phyloP scores from a whole-genome alignment of 1,140 invertebrate genomes.

The Coelopa frigida region DNA sequence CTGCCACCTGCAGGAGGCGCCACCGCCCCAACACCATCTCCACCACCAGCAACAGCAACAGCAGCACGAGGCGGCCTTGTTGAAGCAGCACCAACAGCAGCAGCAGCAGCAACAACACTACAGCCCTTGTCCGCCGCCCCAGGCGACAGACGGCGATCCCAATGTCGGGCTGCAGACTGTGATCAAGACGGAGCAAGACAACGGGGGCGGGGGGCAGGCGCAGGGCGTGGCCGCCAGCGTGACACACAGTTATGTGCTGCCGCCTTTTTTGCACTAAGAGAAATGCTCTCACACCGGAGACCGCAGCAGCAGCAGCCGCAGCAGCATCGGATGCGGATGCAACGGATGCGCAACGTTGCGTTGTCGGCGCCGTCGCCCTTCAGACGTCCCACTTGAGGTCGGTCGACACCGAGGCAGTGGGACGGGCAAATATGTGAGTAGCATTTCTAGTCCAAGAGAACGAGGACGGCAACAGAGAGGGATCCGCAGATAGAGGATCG shows the following conservation, averaged over 20 bases:
- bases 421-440: no score
- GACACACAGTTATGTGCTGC: constrained; percentile 40
- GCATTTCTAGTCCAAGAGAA: no score
- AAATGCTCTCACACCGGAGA: constrained; percentile 42
- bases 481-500: no score
- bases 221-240: constrained; percentile 18
- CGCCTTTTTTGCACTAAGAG: constrained; percentile 45
- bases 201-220: constrained; percentile 15
- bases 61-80: constrained; percentile 15
- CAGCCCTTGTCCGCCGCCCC: constrained; percentile 6
- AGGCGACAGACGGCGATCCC: constrained; percentile 22
- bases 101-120: constrained; percentile 9
- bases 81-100: constrained; percentile 13
- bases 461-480: no score
- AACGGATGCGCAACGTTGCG: no score
- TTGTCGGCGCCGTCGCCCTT: no score
- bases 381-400: no score
- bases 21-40: constrained; percentile 14
- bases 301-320: constrained; percentile 28
- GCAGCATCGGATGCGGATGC: no score
- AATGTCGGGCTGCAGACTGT: constrained; percentile 29
- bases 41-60: constrained; percentile 14
- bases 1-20: constrained; percentile 28
- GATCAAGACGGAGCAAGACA: constrained; percentile 37
- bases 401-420: no score